A percentile compares a stretch with the other conserved stretches of the same genome.
phyloP scores from a whole-genome alignment of 2,888 invertebrate genomes.

The Stegana nigrithorax region DNA sequence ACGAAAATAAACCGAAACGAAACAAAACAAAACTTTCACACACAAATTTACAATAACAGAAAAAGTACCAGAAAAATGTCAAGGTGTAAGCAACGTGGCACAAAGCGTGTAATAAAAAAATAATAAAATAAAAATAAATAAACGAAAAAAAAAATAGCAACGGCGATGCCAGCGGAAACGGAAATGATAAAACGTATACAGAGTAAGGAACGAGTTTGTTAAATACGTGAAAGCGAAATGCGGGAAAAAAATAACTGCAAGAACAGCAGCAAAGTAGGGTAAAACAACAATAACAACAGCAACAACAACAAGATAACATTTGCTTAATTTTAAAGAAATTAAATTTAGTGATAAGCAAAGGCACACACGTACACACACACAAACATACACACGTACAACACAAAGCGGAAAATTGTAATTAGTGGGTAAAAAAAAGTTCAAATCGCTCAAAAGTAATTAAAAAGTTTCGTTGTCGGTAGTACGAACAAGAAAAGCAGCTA shows the following conservation, averaged over 20 bases:
- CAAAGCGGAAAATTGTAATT: constrained; percentile 1
- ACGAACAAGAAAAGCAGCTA: no score
- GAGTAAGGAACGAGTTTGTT: neutral
- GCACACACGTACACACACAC: neutral
- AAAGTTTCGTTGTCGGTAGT: constrained; percentile 45
- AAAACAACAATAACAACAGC: no score
- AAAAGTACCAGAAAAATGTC: constrained; percentile 48
- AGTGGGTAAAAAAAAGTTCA: neutral
- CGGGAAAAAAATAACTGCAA: neutral
- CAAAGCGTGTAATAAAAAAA: constrained; percentile 32
- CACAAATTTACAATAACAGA: constrained; percentile 34
- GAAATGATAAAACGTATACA: constrained; percentile 40
- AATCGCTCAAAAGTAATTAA: constrained; percentile 55
- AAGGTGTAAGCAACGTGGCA: no score
- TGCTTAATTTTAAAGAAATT: constrained; percentile 36
- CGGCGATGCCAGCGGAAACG: constrained; percentile 46
- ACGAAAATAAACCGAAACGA: constrained; percentile 3
- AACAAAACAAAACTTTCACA: constrained; percentile 24
- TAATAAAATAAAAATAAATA: constrained; percentile 35
- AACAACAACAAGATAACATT: neutral
- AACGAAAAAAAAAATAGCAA: constrained; percentile 14
- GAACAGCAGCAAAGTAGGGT: no score
- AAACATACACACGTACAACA: neutral
- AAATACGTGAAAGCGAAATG: neutral
- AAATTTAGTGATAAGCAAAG: constrained; percentile 45